Conservation (phyloP, 23 tunicate genomes). For the Halocynthia aurantium region DNA sequence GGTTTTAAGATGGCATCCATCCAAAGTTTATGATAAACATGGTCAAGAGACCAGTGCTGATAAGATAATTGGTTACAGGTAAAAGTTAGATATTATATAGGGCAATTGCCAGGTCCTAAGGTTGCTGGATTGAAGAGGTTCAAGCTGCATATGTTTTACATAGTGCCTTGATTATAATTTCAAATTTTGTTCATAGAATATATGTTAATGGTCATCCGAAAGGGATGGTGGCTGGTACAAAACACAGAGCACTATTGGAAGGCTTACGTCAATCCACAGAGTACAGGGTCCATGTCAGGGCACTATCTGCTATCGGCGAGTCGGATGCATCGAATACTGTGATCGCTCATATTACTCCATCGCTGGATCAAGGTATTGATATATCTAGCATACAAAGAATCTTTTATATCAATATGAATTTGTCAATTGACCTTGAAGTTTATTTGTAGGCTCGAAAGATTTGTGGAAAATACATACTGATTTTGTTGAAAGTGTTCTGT, state of each 20-base stretch:
- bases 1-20: conserved; percentile 71
- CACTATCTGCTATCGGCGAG: conserved; percentile 67
- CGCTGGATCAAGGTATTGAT: neutral
- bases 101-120: neutral
- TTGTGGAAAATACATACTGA: too few species aligned
- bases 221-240: conserved; percentile 77
- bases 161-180: too few species aligned
- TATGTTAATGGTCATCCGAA: conserved; percentile 93
- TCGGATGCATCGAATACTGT: conserved; percentile 81
- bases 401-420: too few species aligned
- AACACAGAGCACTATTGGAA: conserved; percentile 62
- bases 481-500: too few species aligned
- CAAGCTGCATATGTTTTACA: too few species aligned
- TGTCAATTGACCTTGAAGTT: too few species aligned
- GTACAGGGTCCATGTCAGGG: conserved; percentile 65
- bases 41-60: conserved; percentile 47
- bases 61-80: conserved; percentile 70
- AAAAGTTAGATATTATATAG: neutral
- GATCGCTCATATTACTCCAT: conserved; percentile 36
- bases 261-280: conserved; percentile 53
- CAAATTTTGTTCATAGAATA: conserved; percentile 41
- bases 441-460: too few species aligned
- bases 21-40: conserved; percentile 61
- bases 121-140: too few species aligned
- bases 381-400: too few species aligned